A percentile compares a stretch with the other conserved stretches of the same genome.
These are phyloP conservation scores for Manis crassicaudata DNA, from an alignment of 2,797 vertebrate species.

Conservation along the genomic window DNA sequence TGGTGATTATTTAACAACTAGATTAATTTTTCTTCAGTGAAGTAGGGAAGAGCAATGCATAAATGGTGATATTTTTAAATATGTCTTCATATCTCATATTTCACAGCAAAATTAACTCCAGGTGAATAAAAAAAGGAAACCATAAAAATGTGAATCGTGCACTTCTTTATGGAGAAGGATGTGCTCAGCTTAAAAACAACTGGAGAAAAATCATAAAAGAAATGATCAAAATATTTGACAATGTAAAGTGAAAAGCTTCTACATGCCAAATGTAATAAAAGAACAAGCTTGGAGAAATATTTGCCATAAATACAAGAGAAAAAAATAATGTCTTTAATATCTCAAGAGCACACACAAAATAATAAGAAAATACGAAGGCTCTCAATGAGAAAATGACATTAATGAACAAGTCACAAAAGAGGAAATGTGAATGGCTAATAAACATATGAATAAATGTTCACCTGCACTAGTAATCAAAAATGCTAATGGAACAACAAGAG, in stretches of 20 bases:
- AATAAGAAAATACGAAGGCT: conserved; percentile 66
- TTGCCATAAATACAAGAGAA: conserved; percentile 2
- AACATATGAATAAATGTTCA: conserved; percentile 79
- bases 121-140: conserved; percentile 16
- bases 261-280: conserved; percentile 26
- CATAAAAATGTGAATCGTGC: neutral
- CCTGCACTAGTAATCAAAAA: conserved; percentile 73
- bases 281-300: conserved; percentile 20
- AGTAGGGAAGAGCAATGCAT: neutral
- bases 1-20: neutral
- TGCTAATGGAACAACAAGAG: conserved; percentile 73
- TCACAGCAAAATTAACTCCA: conserved; percentile 28
- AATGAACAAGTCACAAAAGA: conserved; percentile 61
- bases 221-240: conserved; percentile 25
- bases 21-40: neutral
- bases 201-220: conserved; percentile 46
- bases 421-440: conserved; percentile 73
- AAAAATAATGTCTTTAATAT: conserved; percentile 52
- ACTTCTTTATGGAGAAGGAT: neutral
- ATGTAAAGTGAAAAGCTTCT: conserved; percentile 37
- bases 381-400: conserved; percentile 61
- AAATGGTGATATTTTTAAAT: conserved; percentile 39
- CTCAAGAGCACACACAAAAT: conserved; percentile 58
- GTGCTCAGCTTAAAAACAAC: conserved; percentile 16
- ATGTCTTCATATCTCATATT: neutral